Evolutionary conservation across 1,140 invertebrate genomes (phyloP), one percentile per base, ranked within the genome.

Genomic region (Berghia stephanieae): DNA sequence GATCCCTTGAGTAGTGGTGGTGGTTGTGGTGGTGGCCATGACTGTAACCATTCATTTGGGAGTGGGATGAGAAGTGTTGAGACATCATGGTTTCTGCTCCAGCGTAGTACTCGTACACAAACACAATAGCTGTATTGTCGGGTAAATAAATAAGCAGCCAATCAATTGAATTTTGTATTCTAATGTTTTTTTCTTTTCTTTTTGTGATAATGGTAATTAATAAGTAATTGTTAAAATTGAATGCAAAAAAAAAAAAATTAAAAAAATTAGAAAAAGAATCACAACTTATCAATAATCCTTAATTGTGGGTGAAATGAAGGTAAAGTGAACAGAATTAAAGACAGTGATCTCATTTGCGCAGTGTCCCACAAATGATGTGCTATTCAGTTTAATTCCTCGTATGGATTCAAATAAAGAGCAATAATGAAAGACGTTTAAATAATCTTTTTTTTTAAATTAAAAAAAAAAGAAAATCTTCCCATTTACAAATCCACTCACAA

Each of bases 101-200:
- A 40, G 97, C 94, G 91, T 96, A 95, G 88, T 96, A 99, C 87
- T 98, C 96, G 89, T 98, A 98, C 67, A 98, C 96, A 91, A 99
- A 96, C 81, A 99, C 93, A 90, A 98, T 93, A 69, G 97, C 96
- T 98, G 89, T 44, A 91, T 92, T 79, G 82, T 60, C 55, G 24
- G 40, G 27, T 38, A 68, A 38, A 52, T 10, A 21, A 34, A 43
- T 13, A n/a, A 60, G 40, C 44, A 57, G 40, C 31, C 66, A 77
- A 18, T 40, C 4, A 34, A 49, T 18, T 3, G 16, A 43, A 18
- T 42, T 42, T 40, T 42, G 18, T 24, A 52, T 31, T 52, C 18
- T 24, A 72, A 13, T 13, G 27, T n/a, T 4, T 21, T 16, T 57
- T 1, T 52, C 31, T 73, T n/a, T 3, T 13, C 18, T 13, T 18